These are phyloP conservation scores for Drosophila hawaiiensis DNA, from an alignment of 2,888 invertebrate species.

Conservation along the genomic window DNA sequence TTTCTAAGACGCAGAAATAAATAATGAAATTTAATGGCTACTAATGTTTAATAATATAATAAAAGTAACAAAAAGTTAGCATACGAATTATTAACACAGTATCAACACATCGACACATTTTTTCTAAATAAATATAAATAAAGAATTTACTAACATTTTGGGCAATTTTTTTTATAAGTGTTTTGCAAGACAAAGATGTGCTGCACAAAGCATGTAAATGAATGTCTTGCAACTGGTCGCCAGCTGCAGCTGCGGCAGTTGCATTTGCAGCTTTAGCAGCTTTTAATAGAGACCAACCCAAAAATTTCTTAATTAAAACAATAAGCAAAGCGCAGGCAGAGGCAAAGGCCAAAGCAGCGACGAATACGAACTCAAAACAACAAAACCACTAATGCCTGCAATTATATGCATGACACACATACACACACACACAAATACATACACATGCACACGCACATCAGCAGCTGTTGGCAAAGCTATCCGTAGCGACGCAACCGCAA, in stretches of 20 bases:
- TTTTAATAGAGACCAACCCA: constrained; percentile 67
- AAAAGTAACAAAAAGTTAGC: not conserved
- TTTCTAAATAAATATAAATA: too few relatives aligned
- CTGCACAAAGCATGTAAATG: constrained; percentile 45
- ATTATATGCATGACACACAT: constrained; percentile 71
- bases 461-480: constrained; percentile 72
- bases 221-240: constrained; percentile 46
- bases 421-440: constrained; percentile 34
- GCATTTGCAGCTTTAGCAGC: constrained; percentile 40
- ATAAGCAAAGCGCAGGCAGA: constrained; percentile 53
- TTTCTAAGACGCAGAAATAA: too few relatives aligned
- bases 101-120: not conserved
- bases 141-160: too few relatives aligned
- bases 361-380: not conserved
- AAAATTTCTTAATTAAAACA: constrained; percentile 79
- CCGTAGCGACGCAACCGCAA: constrained; percentile 75
- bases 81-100: not conserved
- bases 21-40: too few relatives aligned
- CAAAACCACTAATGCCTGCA: constrained; percentile 72
- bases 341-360: not conserved
- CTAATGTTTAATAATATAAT: too few relatives aligned
- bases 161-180: not conserved
- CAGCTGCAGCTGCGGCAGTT: constrained; percentile 21
- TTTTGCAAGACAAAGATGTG: constrained; percentile 8
- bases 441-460: constrained; percentile 21